phyloP scores from a whole-genome alignment of 2,113 vertebrate species.

The Panthera tigris region DNA sequence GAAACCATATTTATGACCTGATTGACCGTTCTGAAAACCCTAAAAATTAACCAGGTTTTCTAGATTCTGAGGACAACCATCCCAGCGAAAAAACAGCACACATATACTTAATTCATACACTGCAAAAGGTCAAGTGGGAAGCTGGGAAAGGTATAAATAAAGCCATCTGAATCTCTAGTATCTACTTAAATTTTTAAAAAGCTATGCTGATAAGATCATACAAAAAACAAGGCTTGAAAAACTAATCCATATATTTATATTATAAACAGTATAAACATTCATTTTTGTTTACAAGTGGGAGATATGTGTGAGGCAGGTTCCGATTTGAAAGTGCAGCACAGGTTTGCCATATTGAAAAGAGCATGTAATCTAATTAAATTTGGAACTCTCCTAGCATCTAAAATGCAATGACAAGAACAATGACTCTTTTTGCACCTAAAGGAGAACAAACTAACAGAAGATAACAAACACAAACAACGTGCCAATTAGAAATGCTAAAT shows the following conservation, averaged over 20 bases:
- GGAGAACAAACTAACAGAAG: neutral
- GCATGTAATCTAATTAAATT: neutral
- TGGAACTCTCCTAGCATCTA: neutral
- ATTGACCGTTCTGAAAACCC: neutral
- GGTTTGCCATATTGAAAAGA: conserved; percentile 5
- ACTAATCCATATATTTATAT: neutral
- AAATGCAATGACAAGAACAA: neutral
- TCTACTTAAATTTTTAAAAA: neutral
- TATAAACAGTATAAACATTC: neutral
- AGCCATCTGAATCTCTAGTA: neutral
- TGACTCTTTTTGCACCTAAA: neutral
- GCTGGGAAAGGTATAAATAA: neutral
- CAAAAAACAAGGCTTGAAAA: neutral
- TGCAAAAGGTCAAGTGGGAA: neutral
- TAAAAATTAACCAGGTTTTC: conserved; percentile 10
- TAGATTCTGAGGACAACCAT: neutral
- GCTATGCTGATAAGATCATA: neutral
- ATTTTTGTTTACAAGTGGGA: neutral
- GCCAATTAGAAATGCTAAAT: neutral
- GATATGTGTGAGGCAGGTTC: neutral
- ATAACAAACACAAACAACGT: neutral
- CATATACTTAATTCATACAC: conserved; percentile 1
- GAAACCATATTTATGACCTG: neutral
- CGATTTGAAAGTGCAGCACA: conserved; percentile 27
- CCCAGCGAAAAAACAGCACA: neutral